These are phyloP conservation scores for Columbina picui DNA, from an alignment of 2,113 vertebrate species.

Conservation along the genomic window DNA sequence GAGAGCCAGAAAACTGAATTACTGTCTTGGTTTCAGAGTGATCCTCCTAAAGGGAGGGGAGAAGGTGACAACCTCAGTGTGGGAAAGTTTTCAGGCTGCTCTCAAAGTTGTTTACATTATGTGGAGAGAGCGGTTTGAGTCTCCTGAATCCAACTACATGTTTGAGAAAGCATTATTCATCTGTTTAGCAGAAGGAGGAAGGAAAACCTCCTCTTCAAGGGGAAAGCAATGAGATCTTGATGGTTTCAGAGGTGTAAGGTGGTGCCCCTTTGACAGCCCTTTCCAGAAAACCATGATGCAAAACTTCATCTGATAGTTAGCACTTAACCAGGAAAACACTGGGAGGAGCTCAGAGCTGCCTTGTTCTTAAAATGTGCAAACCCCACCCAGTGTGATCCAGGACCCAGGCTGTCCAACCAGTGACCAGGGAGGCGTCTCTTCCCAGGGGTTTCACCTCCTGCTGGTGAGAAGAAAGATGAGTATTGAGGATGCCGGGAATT, in stretches of 20 bases:
- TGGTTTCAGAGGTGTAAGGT: neutral
- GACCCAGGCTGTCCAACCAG: neutral
- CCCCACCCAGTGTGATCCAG: neutral
- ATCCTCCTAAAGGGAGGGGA: slow-evolving; percentile 4
- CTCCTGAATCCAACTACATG: neutral
- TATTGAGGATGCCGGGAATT: neutral
- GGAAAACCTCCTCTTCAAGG: neutral
- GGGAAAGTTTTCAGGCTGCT: slow-evolving; percentile 47
- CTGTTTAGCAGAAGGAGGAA: neutral
- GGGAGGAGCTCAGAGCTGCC: neutral
- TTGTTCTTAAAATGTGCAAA: neutral
- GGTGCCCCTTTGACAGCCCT: neutral
- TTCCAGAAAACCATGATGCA: neutral
- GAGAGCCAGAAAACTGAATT: neutral
- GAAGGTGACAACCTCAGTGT: slow-evolving; percentile 28
- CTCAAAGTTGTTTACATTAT: slow-evolving; percentile 35
- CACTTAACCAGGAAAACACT: neutral
- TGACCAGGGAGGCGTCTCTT: neutral
- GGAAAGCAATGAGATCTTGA: neutral
- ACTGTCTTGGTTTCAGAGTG: neutral
- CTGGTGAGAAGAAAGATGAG: neutral
- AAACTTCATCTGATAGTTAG: rapidly evolving
- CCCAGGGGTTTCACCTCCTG: neutral
- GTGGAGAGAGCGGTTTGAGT: neutral
- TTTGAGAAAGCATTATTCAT: neutral